Evolutionary conservation across 2,797 vertebrate genomes (phyloP).

Genomic region (Falco rusticolus): DNA sequence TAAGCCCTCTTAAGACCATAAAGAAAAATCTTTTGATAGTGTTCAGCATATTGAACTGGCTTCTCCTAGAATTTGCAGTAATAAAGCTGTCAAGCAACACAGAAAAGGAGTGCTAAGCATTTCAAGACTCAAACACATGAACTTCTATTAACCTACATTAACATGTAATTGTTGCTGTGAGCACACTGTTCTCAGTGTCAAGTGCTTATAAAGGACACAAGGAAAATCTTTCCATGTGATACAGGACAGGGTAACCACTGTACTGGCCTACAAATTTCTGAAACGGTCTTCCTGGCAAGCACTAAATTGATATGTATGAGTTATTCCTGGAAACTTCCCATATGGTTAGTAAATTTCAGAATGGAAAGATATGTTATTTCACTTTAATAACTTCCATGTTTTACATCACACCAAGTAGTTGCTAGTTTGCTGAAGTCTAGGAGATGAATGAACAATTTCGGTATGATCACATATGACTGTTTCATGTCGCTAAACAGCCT

Average conservation of each 20-base stretch:
- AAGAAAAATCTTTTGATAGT: slow-evolving; percentile 28
- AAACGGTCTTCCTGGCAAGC: not conserved
- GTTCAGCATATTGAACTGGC: slow-evolving; percentile 19
- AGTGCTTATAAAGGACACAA: slow-evolving; percentile 20
- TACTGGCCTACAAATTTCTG: not conserved
- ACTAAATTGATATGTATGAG: not conserved
- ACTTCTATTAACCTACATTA: slow-evolving; percentile 48
- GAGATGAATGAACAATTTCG: not conserved
- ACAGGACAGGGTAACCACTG: not conserved
- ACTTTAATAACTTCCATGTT: not conserved
- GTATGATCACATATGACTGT: not conserved
- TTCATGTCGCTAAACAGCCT: not conserved
- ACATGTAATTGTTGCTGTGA: slow-evolving; percentile 18
- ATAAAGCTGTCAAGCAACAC: slow-evolving; percentile 55
- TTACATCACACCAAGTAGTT: not conserved
- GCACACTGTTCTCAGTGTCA: not conserved
- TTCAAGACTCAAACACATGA: slow-evolving; percentile 38
- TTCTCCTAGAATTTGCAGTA: slow-evolving; percentile 3
- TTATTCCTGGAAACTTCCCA: not conserved
- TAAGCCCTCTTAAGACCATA: slow-evolving; percentile 50
- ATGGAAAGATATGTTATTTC: not conserved
- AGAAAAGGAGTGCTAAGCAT: slow-evolving; percentile 21
- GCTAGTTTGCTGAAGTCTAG: not conserved
- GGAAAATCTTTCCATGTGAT: not conserved
- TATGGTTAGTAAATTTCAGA: not conserved